A percentile compares a stretch with the other conserved stretches of the same genome.
Conservation (phyloP, 2,888 invertebrate species). For the Phyllotreta striolata region DNA sequence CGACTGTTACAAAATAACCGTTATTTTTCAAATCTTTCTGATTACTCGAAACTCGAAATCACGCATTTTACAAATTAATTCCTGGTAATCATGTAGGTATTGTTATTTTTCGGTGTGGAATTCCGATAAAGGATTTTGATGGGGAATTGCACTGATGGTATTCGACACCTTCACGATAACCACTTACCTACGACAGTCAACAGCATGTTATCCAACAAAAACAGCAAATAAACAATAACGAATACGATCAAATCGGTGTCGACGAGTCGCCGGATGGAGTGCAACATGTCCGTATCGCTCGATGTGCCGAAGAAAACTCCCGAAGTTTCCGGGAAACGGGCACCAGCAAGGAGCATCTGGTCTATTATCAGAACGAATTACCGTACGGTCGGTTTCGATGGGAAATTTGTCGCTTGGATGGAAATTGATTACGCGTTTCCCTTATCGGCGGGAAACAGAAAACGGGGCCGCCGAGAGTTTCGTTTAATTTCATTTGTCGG, state of each 20-base stretch:
- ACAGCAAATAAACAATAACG: constrained; percentile 74
- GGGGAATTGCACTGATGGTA: too few species aligned
- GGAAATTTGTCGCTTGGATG: constrained; percentile 47
- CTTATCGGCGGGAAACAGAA: constrained; percentile 46
- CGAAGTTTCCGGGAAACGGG: constrained; percentile 11
- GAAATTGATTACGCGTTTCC: constrained; percentile 42
- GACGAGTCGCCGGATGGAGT: constrained; percentile 23
- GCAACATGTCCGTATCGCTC: constrained; percentile 31
- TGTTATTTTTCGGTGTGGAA: too few species aligned
- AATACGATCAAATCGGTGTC: constrained; percentile 60
- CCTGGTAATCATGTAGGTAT: too few species aligned
- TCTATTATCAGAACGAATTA: constrained; percentile 44
- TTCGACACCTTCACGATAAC: too few species aligned
- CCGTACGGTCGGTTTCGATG: constrained; percentile 39
- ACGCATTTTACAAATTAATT: too few species aligned
- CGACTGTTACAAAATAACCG: too few species aligned
- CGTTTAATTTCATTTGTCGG: not conserved
- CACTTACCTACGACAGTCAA: constrained; percentile 87
- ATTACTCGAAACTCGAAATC: too few species aligned
- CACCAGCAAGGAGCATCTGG: constrained; percentile 43
- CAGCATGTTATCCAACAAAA: constrained; percentile 85
- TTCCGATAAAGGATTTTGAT: too few species aligned
- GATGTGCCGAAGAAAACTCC: constrained; percentile 15
- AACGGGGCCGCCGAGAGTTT: not conserved
- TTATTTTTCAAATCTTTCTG: too few species aligned